Percentiles rank a stretch among this genome's conserved stretches.
phyloP scores from a whole-genome alignment of 23 tunicate genomes.

The Phallusia fumigata region DNA sequence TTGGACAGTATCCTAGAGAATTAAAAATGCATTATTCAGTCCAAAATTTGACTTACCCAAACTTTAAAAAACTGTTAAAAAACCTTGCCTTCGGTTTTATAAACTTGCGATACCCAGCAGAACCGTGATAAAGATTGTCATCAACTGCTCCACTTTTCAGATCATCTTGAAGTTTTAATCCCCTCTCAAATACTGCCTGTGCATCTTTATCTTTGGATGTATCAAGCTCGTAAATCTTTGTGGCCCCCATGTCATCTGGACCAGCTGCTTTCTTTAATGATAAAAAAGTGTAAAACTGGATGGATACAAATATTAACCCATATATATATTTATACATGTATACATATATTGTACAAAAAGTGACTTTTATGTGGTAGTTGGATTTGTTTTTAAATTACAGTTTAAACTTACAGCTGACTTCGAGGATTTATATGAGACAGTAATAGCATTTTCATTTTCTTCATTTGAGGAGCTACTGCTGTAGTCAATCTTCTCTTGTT shows the following conservation, averaged over 20 bases:
- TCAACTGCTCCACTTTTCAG: constrained; percentile 71
- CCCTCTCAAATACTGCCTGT: constrained; percentile 86
- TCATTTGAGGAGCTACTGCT: constrained; percentile 64
- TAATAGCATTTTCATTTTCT: constrained; percentile 50
- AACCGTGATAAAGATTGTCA: constrained; percentile 73
- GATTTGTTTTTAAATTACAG: neutral
- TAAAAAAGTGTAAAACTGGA: neutral
- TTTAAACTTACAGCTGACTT: constrained; percentile 69
- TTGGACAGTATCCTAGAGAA: constrained; percentile 83
- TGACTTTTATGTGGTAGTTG: neutral
- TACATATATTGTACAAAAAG: neutral
- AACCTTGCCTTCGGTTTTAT: constrained; percentile 86
- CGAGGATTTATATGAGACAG: constrained; percentile 78
- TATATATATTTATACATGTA: no score
- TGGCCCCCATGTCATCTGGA: constrained; percentile 97
- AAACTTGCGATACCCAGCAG: constrained; percentile 86
- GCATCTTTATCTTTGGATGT: constrained; percentile 89
- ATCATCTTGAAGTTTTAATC: constrained; percentile 82
- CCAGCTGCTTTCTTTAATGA: constrained; percentile 81
- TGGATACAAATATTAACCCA: no score
- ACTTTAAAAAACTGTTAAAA: no score
- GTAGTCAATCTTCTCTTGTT: constrained; percentile 31
- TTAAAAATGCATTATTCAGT: no score
- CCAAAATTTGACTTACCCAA: no score
- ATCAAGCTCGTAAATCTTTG: constrained; percentile 82